A percentile compares a stretch with the other conserved stretches of the same genome.
Conservation (phyloP, 2,113 vertebrate genomes). For the Mugil cephalus region DNA sequence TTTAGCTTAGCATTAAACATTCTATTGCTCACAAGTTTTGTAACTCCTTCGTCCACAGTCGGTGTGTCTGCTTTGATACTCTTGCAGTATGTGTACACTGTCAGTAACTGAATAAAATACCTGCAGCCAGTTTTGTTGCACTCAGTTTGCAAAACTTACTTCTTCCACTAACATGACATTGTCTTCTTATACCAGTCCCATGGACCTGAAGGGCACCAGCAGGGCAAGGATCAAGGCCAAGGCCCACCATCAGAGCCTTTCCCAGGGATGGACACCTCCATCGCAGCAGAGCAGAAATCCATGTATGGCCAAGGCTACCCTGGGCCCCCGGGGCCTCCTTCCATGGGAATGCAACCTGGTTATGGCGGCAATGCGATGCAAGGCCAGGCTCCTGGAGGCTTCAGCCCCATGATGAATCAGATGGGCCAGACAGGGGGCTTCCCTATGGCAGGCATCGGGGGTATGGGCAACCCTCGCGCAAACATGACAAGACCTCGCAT, state of each 20-base stretch:
- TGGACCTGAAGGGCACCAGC: constrained; percentile 65
- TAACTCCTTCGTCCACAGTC: background rate
- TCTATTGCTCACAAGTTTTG: background rate
- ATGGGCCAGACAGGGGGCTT: constrained; percentile 77
- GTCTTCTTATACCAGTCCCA: constrained; percentile 45
- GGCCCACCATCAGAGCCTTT: constrained; percentile 85
- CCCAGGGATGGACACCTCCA: constrained; percentile 87
- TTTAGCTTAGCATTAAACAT: background rate
- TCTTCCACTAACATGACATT: background rate
- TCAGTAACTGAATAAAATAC: too few species aligned
- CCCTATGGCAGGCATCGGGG: constrained; percentile 81
- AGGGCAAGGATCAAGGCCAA: constrained; percentile 56
- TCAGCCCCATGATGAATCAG: constrained; percentile 87
- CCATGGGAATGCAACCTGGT: constrained; percentile 86
- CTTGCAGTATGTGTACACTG: too few species aligned
- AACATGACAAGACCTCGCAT: constrained; percentile 90
- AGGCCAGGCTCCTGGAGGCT: constrained; percentile 87
- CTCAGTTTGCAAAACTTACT: background rate
- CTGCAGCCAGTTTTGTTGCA: too few species aligned
- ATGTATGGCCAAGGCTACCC: constrained; percentile 90
- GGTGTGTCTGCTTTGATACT: background rate
- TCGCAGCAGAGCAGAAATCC: constrained; percentile 91
- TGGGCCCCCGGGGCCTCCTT: constrained; percentile 86
- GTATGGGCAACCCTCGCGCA: constrained; percentile 88
- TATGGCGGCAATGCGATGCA: constrained; percentile 85